Conservation (phyloP, 2,888 invertebrate genomes). For the Drosophila acutilabella region DNA sequence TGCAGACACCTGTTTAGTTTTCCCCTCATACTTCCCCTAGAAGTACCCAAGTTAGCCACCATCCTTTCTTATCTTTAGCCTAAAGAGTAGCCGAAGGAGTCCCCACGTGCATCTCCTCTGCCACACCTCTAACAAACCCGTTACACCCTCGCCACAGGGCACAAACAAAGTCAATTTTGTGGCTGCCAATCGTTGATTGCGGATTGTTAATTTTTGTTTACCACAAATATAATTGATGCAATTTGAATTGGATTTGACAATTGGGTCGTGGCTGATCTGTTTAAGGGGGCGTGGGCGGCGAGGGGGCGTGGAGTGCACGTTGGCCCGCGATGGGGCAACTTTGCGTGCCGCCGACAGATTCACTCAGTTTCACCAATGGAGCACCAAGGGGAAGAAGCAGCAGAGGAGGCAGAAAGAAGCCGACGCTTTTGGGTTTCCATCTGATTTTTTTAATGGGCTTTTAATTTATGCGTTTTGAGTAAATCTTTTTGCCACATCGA, state of each 20-base stretch:
- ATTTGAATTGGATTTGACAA: constrained; percentile 72
- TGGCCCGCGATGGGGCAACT: constrained; percentile 57
- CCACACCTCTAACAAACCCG: too few relatives aligned
- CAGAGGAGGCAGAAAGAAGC: neutral
- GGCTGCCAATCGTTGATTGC: neutral
- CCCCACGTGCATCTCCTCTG: too few relatives aligned
- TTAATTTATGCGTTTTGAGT: constrained; percentile 71
- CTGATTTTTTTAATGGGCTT: constrained; percentile 57
- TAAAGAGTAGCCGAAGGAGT: too few relatives aligned
- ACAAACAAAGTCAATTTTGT: neutral
- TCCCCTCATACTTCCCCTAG: too few relatives aligned
- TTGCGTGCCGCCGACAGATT: constrained; percentile 59
- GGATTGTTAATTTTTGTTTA: constrained; percentile 37
- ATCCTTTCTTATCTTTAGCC: too few relatives aligned
- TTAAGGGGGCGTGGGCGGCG: constrained; percentile 45
- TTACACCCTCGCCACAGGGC: neutral
- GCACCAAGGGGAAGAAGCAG: neutral
- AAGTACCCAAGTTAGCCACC: too few relatives aligned
- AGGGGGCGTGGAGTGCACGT: constrained; percentile 52
- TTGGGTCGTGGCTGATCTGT: constrained; percentile 66
- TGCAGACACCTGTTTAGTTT: too few relatives aligned
- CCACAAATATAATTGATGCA: constrained; percentile 66
- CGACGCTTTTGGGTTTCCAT: constrained; percentile 6
- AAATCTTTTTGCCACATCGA: constrained; percentile 29
- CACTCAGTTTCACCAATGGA: constrained; percentile 24